Base-by-base conservation (phyloP, 2,797 vertebrate species). In the Sebastes vulpes region DNA sequence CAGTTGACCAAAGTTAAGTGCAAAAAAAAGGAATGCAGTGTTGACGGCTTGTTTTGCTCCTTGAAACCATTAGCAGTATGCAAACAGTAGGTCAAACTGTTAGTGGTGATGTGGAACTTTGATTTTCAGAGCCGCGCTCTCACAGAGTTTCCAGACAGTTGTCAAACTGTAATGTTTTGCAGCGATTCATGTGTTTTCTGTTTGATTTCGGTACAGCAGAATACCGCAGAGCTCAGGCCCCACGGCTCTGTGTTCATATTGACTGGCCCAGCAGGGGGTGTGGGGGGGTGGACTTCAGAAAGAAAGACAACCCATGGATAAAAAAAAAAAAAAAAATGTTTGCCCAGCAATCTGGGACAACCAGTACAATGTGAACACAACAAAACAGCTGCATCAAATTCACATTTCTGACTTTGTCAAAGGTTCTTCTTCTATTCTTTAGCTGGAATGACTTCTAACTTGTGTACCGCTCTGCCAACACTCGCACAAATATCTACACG, bases 101-200 rank as follows among this genome's bases (percentile, higher is more conserved):
- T 53, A 72, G 59, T 42, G 58, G 12, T 69, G 53, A 75, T 58
- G 59, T 70, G 75, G 57, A 79, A 68, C 65, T 83, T 78, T 59
- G 42, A 80, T 70, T 67, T 21, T 29, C 12, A 29, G 56, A 81
- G 65, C 28, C 21, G 9, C 28, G 71, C 23, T 65, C 11, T 14
- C 21, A 48, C 50, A 69, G 23, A 53, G 63, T 75, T 85, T 81
- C 72, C 59, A 74, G 65, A 72, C 76, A 72, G 74, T 60, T 52
- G 77, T 83, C 77, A 86, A 74, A 73, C 72, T 60, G 59, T 72
- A 79, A 64, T 81, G 79, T 72, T 78, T 71, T 78, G 59, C 72
- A 83, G 64, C 16, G 64, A 67, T 85, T 85, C 80, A 81, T 86
- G 75, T 83, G 74, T 82, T 85, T 89, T 77, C 35, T 66, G 75